Percentiles rank a stretch among this genome's conserved stretches.
Conservation (phyloP, 2,797 vertebrate species). For the Melanotaenia maccullochi region DNA sequence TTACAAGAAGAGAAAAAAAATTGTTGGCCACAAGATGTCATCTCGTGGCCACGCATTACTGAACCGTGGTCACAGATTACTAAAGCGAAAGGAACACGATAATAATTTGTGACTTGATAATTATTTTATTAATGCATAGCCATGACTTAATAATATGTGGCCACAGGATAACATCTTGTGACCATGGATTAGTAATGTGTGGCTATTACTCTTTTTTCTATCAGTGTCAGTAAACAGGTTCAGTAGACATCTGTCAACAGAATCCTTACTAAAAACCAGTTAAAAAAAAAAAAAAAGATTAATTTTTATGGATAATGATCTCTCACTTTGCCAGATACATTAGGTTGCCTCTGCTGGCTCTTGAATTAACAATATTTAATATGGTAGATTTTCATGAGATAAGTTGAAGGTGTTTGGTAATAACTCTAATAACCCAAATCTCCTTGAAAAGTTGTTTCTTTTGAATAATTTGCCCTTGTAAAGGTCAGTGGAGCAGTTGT, state of each 20-base stretch:
- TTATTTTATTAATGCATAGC: not conserved
- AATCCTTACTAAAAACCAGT: not conserved
- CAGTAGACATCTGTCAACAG: slow-evolving; percentile 20
- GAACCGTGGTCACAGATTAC: no score
- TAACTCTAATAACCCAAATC: slow-evolving; percentile 54
- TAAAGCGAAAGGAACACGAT: no score
- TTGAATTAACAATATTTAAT: slow-evolving; percentile 53
- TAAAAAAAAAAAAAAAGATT: slow-evolving; percentile 3
- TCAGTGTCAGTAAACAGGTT: no score
- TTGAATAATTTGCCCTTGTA: slow-evolving; percentile 67
- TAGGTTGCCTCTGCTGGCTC: slow-evolving; percentile 44
- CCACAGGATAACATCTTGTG: not conserved
- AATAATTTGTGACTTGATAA: not conserved
- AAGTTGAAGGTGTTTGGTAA: slow-evolving; percentile 61
- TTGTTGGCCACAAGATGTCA: not conserved
- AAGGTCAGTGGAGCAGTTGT: slow-evolving; percentile 33
- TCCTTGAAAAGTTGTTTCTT: slow-evolving; percentile 69
- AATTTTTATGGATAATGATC: slow-evolving; percentile 52
- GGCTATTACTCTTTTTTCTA: no score
- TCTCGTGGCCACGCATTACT: not conserved
- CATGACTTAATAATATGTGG: not conserved
- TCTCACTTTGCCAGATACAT: slow-evolving; percentile 35
- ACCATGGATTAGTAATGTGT: not conserved
- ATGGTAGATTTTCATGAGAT: slow-evolving; percentile 60
- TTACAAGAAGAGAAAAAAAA: no score